phyloP scores from a whole-genome alignment of 2,797 vertebrate genomes.

The Bovichtus variegatus region DNA sequence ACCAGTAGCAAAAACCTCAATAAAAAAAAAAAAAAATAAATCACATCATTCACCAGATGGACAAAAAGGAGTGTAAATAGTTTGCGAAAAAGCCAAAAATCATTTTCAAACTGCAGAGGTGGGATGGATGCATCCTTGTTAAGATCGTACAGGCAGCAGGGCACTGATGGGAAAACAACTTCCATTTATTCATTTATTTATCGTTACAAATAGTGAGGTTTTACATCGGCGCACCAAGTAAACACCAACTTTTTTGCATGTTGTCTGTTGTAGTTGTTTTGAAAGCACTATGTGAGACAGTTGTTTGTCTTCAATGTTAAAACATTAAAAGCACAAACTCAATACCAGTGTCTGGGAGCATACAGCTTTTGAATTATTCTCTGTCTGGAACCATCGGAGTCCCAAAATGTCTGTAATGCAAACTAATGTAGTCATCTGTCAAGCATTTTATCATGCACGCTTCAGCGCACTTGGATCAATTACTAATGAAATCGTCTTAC shows the following conservation, averaged over 20 bases:
- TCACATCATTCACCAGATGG: slow-evolving; percentile 18
- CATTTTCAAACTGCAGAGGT: slow-evolving; percentile 23
- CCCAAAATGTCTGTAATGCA: slow-evolving; percentile 54
- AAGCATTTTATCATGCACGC: slow-evolving; percentile 58
- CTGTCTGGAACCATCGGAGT: slow-evolving; percentile 37
- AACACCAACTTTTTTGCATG: not conserved
- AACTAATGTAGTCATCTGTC: slow-evolving; percentile 52
- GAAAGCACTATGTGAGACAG: not conserved
- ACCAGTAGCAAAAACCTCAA: not conserved
- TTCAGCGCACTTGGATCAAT: slow-evolving; percentile 57
- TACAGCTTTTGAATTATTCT: slow-evolving; percentile 39
- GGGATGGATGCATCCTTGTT: slow-evolving; percentile 38
- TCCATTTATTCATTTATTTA: slow-evolving; percentile 15
- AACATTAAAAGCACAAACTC: slow-evolving; percentile 46
- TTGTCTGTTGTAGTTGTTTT: not conserved
- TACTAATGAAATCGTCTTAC: slow-evolving; percentile 60
- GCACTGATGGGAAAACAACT: not conserved
- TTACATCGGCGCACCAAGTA: slow-evolving; percentile 13
- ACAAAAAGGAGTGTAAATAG: slow-evolving; percentile 12
- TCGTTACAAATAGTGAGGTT: slow-evolving; percentile 20
- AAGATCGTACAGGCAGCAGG: slow-evolving; percentile 17
- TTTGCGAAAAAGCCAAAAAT: slow-evolving; percentile 9
- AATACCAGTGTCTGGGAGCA: slow-evolving; percentile 36
- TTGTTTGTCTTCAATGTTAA: slow-evolving; percentile 46
- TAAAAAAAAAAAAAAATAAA: too few species aligned